Evolutionary conservation across 2,888 invertebrate genomes (phyloP).

Genomic region (Coleophora flavipennella): DNA sequence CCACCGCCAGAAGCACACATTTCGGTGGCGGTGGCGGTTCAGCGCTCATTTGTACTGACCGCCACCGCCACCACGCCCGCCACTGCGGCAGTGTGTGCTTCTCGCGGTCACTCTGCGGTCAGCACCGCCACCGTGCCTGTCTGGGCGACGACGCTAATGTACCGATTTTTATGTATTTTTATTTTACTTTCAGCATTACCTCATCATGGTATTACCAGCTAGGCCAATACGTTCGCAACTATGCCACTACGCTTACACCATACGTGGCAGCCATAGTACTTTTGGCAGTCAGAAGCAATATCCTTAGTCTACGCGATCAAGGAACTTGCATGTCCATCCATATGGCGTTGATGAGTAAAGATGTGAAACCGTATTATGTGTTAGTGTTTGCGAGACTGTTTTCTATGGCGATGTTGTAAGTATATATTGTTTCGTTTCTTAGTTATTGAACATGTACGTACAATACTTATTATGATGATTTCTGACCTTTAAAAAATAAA

Average conservation of each 20-base stretch:
- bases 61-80: too few relatives aligned
- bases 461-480: too few relatives aligned
- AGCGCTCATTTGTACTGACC: too few relatives aligned
- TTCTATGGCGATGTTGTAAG: constrained; percentile 59
- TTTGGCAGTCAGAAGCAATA: constrained; percentile 63
- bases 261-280: constrained; percentile 78
- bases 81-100: too few relatives aligned
- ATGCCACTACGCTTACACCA: constrained; percentile 75
- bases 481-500: too few relatives aligned
- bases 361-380: constrained; percentile 71
- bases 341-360: constrained; percentile 69
- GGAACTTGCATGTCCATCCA: constrained; percentile 62
- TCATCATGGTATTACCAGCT: constrained; percentile 72
- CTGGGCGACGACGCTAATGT: too few relatives aligned
- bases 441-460: too few relatives aligned
- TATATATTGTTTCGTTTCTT: constrained; percentile 9
- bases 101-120: too few relatives aligned
- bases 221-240: constrained; percentile 78
- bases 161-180: too few relatives aligned
- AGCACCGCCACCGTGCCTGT: too few relatives aligned
- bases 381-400: constrained; percentile 64
- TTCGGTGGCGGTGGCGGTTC: too few relatives aligned
- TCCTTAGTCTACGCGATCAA: constrained; percentile 26
- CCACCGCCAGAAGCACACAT: too few relatives aligned
- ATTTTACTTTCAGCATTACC: constrained; percentile 56